Conservation (phyloP, 2,113 vertebrate genomes). For the Dryoscopus gambensis region DNA sequence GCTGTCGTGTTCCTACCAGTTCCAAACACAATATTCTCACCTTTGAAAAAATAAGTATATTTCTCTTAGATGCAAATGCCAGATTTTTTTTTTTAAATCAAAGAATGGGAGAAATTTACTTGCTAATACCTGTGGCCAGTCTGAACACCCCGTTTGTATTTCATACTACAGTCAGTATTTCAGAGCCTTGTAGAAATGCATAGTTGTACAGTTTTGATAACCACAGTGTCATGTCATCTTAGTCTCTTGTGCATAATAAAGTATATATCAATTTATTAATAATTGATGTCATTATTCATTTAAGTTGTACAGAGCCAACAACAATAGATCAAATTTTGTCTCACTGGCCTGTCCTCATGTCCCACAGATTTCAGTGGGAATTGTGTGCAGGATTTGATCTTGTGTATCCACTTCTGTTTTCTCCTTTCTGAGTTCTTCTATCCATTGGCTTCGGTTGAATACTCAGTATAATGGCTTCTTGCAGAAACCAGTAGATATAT, state of each 20-base stretch:
- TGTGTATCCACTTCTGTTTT: not conserved
- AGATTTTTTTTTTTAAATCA: not conserved
- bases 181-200: conserved; percentile 64
- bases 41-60: not conserved
- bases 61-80: conserved; percentile 50
- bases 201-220: conserved; percentile 79
- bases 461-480: not conserved
- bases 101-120: conserved; percentile 42
- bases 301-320: not conserved
- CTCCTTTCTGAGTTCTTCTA: not conserved
- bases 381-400: not conserved
- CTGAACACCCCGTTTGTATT: conserved; percentile 64
- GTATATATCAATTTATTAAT: conserved; percentile 73
- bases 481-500: not conserved
- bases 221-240: conserved; percentile 71
- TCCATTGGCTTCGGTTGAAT: not conserved
- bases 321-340: not conserved
- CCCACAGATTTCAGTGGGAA: not conserved
- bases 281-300: not conserved
- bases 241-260: conserved; percentile 82
- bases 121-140: conserved; percentile 75
- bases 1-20: conserved; percentile 31
- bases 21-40: conserved; percentile 52
- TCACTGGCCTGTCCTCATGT: not conserved
- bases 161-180: conserved; percentile 61